phyloP scores from a whole-genome alignment of 2,888 invertebrate species.

The Oscheius onirici region DNA sequence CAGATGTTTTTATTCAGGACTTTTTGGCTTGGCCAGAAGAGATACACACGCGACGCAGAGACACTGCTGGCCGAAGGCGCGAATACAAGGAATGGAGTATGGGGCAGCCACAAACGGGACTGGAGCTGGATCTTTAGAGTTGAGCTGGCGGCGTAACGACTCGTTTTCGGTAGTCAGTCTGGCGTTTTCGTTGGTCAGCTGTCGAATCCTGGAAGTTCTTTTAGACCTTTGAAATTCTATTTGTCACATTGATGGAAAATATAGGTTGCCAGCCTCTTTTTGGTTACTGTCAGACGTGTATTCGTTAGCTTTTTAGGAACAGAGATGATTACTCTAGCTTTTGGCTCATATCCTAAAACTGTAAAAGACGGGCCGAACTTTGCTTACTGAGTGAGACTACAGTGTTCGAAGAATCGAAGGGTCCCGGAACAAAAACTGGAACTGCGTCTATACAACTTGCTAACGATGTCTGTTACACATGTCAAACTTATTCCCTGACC shows the following conservation, averaged over 20 bases:
- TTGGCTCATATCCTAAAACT: no score
- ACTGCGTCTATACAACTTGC: no score
- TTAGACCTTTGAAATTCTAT: background rate
- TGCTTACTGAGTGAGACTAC: no score
- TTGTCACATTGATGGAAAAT: background rate
- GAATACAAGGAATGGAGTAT: slow-evolving; percentile 13
- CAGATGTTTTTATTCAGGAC: slow-evolving; percentile 22
- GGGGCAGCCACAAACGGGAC: background rate
- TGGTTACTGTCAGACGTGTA: no score
- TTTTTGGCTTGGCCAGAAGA: background rate
- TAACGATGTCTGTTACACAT: no score
- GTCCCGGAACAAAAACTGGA: no score
- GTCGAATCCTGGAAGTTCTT: slow-evolving; percentile 24
- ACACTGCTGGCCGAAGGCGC: slow-evolving; percentile 20
- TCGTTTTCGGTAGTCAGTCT: slow-evolving; percentile 23
- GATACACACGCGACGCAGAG: slow-evolving; percentile 15
- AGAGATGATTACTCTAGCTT: no score
- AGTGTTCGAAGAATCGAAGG: no score
- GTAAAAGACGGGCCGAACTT: no score
- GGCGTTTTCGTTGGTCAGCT: slow-evolving; percentile 29
- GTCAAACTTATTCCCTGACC: no score
- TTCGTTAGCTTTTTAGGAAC: no score
- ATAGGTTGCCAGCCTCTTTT: background rate
- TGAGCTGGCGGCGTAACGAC: background rate
- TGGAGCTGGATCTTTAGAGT: background rate